phyloP scores from a whole-genome alignment of 2,888 invertebrate species.

The Drosophila putrida region DNA sequence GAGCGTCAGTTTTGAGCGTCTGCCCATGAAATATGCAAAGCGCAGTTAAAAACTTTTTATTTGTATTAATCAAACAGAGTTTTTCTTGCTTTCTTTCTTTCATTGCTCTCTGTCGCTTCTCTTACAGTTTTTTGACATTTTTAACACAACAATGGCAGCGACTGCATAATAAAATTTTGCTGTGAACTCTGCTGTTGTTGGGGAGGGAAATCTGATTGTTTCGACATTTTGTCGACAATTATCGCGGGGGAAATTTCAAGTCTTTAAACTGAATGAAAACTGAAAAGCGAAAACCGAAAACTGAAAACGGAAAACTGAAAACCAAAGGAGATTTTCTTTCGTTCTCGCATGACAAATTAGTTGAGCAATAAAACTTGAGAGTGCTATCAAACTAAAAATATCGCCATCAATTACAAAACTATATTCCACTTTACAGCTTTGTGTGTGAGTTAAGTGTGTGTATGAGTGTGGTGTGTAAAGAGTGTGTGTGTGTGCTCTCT shows the following conservation, averaged over 20 bases:
- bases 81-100: conserved; percentile 36
- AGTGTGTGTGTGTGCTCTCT: conserved; percentile 48
- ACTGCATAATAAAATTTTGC: conserved; percentile 54
- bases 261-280: too few species aligned
- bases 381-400: conserved; percentile 67
- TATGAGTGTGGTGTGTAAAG: conserved; percentile 9
- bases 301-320: neutral
- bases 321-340: conserved; percentile 27
- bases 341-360: conserved; percentile 79
- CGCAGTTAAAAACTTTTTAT: conserved; percentile 82
- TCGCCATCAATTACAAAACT: conserved; percentile 60
- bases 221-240: conserved; percentile 52
- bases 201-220: conserved; percentile 51
- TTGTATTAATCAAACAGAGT: conserved; percentile 82
- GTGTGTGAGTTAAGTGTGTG: conserved; percentile 11
- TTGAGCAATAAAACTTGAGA: conserved; percentile 81
- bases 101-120: conserved; percentile 11
- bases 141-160: conserved; percentile 56
- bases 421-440: conserved; percentile 32
- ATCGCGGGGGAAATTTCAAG: conserved; percentile 21
- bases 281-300: too few species aligned
- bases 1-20: conserved; percentile 62
- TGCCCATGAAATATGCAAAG: conserved; percentile 81
- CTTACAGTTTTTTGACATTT: conserved; percentile 59
- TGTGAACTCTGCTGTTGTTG: conserved; percentile 2